Base-by-base conservation (phyloP, 2,888 invertebrate genomes). In the Phyto melanocephala region DNA sequence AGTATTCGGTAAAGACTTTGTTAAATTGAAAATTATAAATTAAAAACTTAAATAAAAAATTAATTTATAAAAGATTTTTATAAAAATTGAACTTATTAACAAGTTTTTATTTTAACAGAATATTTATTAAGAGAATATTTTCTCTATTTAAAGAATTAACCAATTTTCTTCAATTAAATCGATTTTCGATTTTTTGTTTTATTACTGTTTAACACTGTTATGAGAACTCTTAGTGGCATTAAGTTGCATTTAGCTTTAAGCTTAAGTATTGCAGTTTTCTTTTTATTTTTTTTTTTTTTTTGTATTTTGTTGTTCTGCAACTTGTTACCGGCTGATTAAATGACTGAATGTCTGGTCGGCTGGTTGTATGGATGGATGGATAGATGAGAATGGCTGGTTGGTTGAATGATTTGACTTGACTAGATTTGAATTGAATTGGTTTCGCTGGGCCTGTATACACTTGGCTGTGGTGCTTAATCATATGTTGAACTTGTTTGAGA, bases 261-360 rank as follows among this genome's bases (percentile, higher is more conserved):
- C 70, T 68, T 72, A 40, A 76, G 71, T 80, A 28, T 60, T 37
- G 52, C n/a, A 60, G 40, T 37, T 65, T 62, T 20, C 3, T 58
- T 37, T 20, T 13, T 10, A 13, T 11, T n/a, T 20, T 7, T 62
- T 60, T 47, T 47, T 71, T 47, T 15, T 13, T 5, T 33, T 42
- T 58, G 22, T 68, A 8, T 37, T 42, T 67, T 72, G 65, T 52
- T 79, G 58, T 67, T 79, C 24, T 70, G 60, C 65, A 76, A 82
- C 71, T 78, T 79, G 71, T 82, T 82, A 82, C 82, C 82, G 63
- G 75, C 54, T 82, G 78, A 68, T 56, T 68, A 74, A 78, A 72
- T 75, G 71, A 78, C 79, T 54, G 60, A 74, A 80, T 72, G 82
- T 79, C 79, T 82, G 79, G 62, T 60, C 52, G n/a, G 50, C 22